These are phyloP conservation scores for Athetis lepigone DNA, from an alignment of 2,888 invertebrate genomes.

Conservation along the genomic window DNA sequence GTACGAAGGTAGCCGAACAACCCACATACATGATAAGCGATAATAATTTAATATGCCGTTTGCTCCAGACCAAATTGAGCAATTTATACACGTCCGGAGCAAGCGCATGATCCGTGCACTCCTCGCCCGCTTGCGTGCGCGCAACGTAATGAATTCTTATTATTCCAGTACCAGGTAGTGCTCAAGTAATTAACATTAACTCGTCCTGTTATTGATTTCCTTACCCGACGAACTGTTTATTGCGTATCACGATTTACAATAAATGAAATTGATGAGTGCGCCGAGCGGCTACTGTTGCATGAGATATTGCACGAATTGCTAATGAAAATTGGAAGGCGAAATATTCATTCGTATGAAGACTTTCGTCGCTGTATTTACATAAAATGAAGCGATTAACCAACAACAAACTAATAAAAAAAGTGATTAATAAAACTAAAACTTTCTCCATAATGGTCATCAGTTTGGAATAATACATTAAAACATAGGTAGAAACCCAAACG, in stretches of 20 bases:
- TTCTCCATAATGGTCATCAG: slow-evolving; percentile 24
- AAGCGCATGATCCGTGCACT: slow-evolving; percentile 65
- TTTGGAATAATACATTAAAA: slow-evolving; percentile 39
- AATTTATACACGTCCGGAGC: slow-evolving; percentile 81
- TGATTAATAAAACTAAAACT: slow-evolving; percentile 9
- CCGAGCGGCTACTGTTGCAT: slow-evolving; percentile 39
- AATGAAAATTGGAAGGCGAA: neutral
- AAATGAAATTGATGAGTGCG: slow-evolving; percentile 33
- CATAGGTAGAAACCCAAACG: slow-evolving; percentile 22
- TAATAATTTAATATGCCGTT: slow-evolving; percentile 87
- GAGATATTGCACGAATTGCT: neutral
- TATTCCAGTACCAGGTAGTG: slow-evolving; percentile 68
- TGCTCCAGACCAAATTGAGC: slow-evolving; percentile 85
- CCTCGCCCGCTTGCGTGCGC: slow-evolving; percentile 60
- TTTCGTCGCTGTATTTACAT: neutral
- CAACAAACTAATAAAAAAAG: neutral
- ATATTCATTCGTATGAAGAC: neutral
- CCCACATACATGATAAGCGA: slow-evolving; percentile 73
- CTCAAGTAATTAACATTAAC: slow-evolving; percentile 69
- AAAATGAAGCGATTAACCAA: neutral
- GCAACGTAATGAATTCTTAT: slow-evolving; percentile 62
- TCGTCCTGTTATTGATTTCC: slow-evolving; percentile 59
- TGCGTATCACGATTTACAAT: slow-evolving; percentile 40
- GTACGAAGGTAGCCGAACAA: slow-evolving; percentile 80
- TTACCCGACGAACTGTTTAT: slow-evolving; percentile 51